Evolutionary conservation across 2,113 vertebrate genomes (phyloP), one percentile per base, ranked within the genome.

Genomic region (Callorhinus ursinus): DNA sequence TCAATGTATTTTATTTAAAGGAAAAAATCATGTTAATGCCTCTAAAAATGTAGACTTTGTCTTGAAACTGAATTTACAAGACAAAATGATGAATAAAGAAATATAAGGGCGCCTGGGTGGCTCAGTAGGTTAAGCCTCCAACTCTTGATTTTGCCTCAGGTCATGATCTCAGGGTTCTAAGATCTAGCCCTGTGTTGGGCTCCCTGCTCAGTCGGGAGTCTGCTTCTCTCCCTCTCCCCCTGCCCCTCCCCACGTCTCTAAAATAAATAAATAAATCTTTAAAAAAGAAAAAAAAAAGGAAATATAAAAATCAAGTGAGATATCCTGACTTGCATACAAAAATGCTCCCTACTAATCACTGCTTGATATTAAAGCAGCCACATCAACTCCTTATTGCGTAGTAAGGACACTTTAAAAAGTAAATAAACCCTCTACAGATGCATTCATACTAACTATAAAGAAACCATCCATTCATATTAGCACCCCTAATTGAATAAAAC

Each of bases 21-120:
- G 49, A 86, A 90, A 67, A 82, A 92, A 61, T n/a, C 11, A 46
- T 39, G 36, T 49, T 88, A 90, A 53, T 90, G 53, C 4, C 65
- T 85, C 36, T 63, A 77, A 53, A 93, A 85, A 90, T 76, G 15
- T 36, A 90, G 33, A 36, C 31, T 90, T 76, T 91, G 10, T 79
- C 69, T 77, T 93, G 16, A 14, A 74, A 96, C 26, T 87, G 19
- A 57, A 90, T 82, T 96, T 46, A 57, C n/a, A 94, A 95, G 65
- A 86, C 22, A 92, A 97, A 92, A 87, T 95, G 6, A 51, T 24
- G 11, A 91, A 61, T 42, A 72, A 55, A 39, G 36, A 88, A 91
- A 69, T 69, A 36, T 1, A 18, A 14, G 18, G 67, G 33, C 15
- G 1, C n/a, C 31, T 33, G 63, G 14, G 63, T 67, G 31, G 31